These are phyloP conservation scores for Montipora cactus DNA, from an alignment of 64 coral and sea anemone genomes.

Conservation along the genomic window DNA sequence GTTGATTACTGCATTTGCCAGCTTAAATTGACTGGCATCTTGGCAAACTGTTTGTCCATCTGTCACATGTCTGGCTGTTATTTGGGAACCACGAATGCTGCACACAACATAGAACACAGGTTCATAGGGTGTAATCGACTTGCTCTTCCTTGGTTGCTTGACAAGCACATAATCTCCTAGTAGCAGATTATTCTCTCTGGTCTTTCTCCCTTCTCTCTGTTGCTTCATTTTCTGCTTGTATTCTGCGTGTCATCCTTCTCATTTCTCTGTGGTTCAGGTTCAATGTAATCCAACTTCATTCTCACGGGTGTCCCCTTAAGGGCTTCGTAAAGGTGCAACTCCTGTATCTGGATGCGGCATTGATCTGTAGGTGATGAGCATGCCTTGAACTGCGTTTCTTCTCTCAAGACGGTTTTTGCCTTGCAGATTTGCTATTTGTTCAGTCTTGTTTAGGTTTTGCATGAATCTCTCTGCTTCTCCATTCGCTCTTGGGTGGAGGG, in stretches of 20 bases:
- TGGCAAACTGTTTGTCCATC: slow-evolving; percentile 69
- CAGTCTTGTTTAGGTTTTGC: slow-evolving; percentile 73
- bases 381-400: slow-evolving; percentile 48
- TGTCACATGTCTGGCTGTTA: slow-evolving; percentile 57
- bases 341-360: slow-evolving; percentile 73
- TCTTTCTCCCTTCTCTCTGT: slow-evolving; percentile 55
- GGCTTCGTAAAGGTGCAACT: slow-evolving; percentile 62
- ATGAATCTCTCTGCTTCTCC: slow-evolving; percentile 67
- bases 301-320: slow-evolving; percentile 64
- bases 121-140: slow-evolving; percentile 80
- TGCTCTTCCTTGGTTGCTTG: slow-evolving; percentile 62
- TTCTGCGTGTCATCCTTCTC: slow-evolving; percentile 41
- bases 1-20: slow-evolving; percentile 72
- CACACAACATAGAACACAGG: slow-evolving; percentile 65
- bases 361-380: slow-evolving; percentile 74
- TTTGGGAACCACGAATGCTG: slow-evolving; percentile 44
- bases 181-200: slow-evolving; percentile 58
- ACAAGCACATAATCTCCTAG: slow-evolving; percentile 65
- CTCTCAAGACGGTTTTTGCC: slow-evolving; percentile 53
- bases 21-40: slow-evolving; percentile 74
- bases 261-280: slow-evolving; percentile 12
- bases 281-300: slow-evolving; percentile 55
- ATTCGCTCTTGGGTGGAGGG: slow-evolving; percentile 70
- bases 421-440: slow-evolving; percentile 62
- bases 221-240: slow-evolving; percentile 75